Evolutionary conservation across 2,797 vertebrate species (phyloP).

Genomic region (Hippoglossus hippoglossus): DNA sequence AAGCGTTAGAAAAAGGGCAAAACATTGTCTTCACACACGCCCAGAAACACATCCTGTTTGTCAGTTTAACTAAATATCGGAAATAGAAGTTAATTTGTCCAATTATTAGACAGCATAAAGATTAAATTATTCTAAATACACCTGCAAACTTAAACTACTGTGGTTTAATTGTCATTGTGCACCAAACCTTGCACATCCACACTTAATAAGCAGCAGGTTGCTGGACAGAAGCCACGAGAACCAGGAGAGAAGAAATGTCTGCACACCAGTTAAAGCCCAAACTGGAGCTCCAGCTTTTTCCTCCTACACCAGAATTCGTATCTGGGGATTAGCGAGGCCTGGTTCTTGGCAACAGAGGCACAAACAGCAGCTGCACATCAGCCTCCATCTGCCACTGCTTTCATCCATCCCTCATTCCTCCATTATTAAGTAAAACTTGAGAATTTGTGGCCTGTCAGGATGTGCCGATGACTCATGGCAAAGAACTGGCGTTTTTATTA

Average conservation of each 20-base stretch:
- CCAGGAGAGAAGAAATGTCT: no score
- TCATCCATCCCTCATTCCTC: background rate
- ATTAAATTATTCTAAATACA: no score
- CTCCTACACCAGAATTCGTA: constrained; percentile 27
- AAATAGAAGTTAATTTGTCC: no score
- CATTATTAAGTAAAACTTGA: constrained; percentile 21
- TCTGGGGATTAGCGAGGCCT: constrained; percentile 24
- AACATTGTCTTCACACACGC: constrained; percentile 28
- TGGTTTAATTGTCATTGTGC: no score
- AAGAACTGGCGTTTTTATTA: background rate
- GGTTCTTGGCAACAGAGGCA: constrained; percentile 36
- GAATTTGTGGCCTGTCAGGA: constrained; percentile 5
- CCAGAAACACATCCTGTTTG: background rate
- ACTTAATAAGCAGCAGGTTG: no score
- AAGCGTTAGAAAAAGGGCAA: constrained; percentile 36
- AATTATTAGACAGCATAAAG: no score
- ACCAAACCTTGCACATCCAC: no score
- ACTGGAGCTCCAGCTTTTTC: constrained; percentile 39
- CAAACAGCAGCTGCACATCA: constrained; percentile 52
- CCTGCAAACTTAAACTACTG: no score
- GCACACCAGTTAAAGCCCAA: background rate
- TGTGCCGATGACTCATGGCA: constrained; percentile 10
- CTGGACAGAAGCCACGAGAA: no score
- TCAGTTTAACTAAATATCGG: background rate
- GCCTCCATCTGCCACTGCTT: constrained; percentile 37